A percentile compares a stretch with the other conserved stretches of the same genome.
phyloP scores from a whole-genome alignment of 2,797 vertebrate species.

The Scomberomorus guttatus region DNA sequence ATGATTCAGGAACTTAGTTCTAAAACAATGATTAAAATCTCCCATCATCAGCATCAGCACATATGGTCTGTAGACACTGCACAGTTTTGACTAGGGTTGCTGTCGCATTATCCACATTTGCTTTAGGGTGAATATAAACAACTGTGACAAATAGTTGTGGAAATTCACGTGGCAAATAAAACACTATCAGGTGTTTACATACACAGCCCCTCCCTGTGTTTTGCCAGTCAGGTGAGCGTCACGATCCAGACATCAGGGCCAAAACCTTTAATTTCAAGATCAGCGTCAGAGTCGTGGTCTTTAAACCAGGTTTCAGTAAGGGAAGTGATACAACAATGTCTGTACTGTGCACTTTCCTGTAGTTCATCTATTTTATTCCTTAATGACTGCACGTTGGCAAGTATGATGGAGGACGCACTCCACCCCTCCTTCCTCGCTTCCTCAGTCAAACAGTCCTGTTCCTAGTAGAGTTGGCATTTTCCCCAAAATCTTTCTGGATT shows the following conservation, averaged over 20 bases:
- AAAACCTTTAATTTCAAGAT: background rate
- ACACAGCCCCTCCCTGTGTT: no score
- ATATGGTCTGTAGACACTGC: background rate
- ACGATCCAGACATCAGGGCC: no score
- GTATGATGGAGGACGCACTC: background rate
- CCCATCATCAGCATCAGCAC: background rate
- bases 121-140: constrained; percentile 1
- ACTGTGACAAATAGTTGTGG: background rate
- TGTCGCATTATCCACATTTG: background rate
- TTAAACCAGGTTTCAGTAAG: background rate
- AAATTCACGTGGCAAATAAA: background rate
- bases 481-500: background rate
- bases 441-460: background rate
- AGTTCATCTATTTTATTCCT: no score
- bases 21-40: background rate
- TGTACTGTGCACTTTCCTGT: no score
- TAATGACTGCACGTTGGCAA: no score
- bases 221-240: no score
- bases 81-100: background rate
- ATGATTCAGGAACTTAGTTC: no score
- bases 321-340: background rate
- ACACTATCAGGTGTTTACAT: background rate
- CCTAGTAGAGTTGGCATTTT: no score
- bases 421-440: background rate
- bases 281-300: no score